phyloP scores from a whole-genome alignment of 2,888 invertebrate genomes.

The Proisotoma minuta region DNA sequence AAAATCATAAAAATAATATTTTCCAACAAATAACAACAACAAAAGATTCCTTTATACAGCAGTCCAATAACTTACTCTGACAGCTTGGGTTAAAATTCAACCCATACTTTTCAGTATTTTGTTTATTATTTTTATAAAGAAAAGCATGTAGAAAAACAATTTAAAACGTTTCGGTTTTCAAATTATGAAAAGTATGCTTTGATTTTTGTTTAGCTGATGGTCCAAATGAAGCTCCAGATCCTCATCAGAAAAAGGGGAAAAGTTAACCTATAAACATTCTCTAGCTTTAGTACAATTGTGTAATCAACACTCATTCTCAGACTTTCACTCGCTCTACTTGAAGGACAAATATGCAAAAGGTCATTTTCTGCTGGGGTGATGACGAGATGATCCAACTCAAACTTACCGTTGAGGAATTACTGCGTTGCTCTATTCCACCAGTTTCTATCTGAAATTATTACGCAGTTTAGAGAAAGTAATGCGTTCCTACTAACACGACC shows the following conservation, averaged over 20 bases:
- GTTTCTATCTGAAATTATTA: no score
- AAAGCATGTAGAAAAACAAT: not conserved
- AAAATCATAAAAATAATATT: not conserved
- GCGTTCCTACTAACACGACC: no score
- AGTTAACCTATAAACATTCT: slow-evolving; percentile 46
- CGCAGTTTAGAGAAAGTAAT: no score
- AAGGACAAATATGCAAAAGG: not conserved
- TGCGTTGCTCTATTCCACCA: no score
- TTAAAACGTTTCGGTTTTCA: not conserved
- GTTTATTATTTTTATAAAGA: not conserved
- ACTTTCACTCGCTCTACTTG: not conserved
- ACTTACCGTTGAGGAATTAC: no score
- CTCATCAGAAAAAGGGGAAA: slow-evolving; percentile 31
- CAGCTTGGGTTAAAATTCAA: slow-evolving; percentile 4
- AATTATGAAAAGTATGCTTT: slow-evolving; percentile 31
- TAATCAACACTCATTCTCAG: not conserved
- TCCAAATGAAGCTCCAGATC: slow-evolving; percentile 40
- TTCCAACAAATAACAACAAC: no score
- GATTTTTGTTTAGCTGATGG: slow-evolving; percentile 22
- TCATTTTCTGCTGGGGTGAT: not conserved
- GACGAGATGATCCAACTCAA: not conserved
- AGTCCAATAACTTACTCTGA: slow-evolving; percentile 14
- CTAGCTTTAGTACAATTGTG: slow-evolving; percentile 41
- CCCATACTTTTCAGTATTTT: slow-evolving; percentile 4
- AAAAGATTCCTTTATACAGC: no score